These are phyloP conservation scores for Sebastes variabilis DNA, from an alignment of 2,797 vertebrate genomes.

Conservation along the genomic window DNA sequence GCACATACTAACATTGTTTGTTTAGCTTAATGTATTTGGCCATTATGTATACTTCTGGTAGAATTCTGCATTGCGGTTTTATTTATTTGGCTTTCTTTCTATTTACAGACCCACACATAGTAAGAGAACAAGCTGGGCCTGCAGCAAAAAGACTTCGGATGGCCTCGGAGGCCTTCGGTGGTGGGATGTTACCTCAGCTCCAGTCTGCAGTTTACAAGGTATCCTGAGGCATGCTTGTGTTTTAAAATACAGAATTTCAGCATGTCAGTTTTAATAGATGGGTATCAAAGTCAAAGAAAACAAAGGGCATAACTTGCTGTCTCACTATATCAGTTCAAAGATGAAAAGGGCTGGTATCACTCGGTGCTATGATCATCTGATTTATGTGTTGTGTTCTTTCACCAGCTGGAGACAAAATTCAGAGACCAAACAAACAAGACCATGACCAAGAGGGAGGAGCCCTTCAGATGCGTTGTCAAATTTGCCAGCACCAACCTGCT, in stretches of 20 bases:
- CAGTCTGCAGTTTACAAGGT: constrained; percentile 88
- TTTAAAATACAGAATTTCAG: neutral
- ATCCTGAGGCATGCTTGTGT: neutral
- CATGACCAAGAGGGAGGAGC: constrained; percentile 79
- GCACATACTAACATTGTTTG: neutral
- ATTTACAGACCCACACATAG: constrained; percentile 81
- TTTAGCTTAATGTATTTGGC: neutral
- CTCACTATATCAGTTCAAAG: neutral
- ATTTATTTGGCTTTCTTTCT: constrained; percentile 5
- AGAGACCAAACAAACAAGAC: constrained; percentile 75
- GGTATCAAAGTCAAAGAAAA: neutral
- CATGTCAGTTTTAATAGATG: neutral
- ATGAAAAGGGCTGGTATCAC: neutral
- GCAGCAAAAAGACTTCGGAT: constrained; percentile 79
- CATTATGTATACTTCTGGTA: neutral
- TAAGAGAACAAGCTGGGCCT: constrained; percentile 82
- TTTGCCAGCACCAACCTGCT: constrained; percentile 92
- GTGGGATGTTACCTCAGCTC: constrained; percentile 84
- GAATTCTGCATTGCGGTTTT: neutral
- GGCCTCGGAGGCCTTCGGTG: constrained; percentile 87
- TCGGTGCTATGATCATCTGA: neutral
- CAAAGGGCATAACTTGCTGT: neutral
- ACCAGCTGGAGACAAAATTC: constrained; percentile 92
- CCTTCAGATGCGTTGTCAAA: constrained; percentile 89
- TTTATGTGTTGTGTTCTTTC: neutral